Evolutionary conservation across 2,888 invertebrate species (phyloP), one percentile per base, ranked within the genome.

Genomic region (Disparrhopalites patrizii): DNA sequence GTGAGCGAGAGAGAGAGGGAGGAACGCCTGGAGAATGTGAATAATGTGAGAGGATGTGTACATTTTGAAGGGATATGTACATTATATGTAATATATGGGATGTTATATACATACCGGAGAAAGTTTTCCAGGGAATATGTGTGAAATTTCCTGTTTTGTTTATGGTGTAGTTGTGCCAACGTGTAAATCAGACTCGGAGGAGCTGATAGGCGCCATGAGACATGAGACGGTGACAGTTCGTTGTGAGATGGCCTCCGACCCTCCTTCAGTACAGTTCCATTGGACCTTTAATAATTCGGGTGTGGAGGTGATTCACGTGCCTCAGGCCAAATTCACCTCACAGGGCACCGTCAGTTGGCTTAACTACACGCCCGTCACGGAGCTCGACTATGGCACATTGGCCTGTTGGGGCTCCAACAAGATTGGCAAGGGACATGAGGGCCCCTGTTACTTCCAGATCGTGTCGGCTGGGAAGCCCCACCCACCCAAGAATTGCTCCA

Each of bases 211-310:
- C 1, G 92, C 92, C 57, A 82, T 93, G 76, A 91, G 91, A 80
- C 90, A 91, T 79, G 93, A 93, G 81, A 91, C 90, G n/a, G 87
- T 92, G 65, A 85, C 87, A 64, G 81, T 92, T 72, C 86, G 88
- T 78, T 93, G 93, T 79, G 88, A 90, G 72, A 91, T 93, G 72
- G 91, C 92, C 78, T 89, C 93, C 74, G 91, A 92, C 78, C 93
- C 93, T n/a, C 86, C 90, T 8, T 65, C 61, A 54, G 72, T 75
- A n/a, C 70, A 71, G 50, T 93, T 92, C 81, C 89, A 90, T 77
- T 93, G 93, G 93, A 91, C 91, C 73, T 92, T 93, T 83, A 93
- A 93, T 82, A 91, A 90, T 79, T 91, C 91, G 68, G 91, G 91
- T 20, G 91, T 91, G 78, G 88, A 66, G 80, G 83, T 64, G 36